Conservation (phyloP, 1,140 invertebrate genomes). For the Temnothorax longispinosus region DNA sequence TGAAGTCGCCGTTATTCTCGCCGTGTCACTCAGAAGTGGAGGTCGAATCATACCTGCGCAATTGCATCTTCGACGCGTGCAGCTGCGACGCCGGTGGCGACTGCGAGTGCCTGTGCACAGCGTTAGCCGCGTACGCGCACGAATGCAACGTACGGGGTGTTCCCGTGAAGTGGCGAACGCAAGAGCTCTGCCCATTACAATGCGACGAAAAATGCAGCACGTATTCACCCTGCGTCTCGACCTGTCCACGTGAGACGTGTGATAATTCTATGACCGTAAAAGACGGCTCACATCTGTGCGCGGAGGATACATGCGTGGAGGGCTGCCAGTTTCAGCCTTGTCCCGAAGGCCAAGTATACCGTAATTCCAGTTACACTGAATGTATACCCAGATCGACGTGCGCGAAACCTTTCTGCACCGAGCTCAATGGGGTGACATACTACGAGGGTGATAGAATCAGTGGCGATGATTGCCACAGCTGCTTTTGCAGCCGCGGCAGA, state of each 20-base stretch:
- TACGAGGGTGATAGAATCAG: slow-evolving; percentile 92
- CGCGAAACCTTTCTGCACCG: slow-evolving; percentile 89
- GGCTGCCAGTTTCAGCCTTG: slow-evolving; percentile 92
- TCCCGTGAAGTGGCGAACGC: slow-evolving; percentile 92
- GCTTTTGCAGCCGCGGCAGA: slow-evolving; percentile 90
- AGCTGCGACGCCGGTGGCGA: slow-evolving; percentile 95
- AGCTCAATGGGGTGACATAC: slow-evolving; percentile 88
- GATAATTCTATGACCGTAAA: slow-evolving; percentile 90
- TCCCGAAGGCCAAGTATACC: slow-evolving; percentile 89
- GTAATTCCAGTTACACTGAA: slow-evolving; percentile 89
- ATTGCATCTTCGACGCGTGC: slow-evolving; percentile 93
- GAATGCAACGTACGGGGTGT: slow-evolving; percentile 91
- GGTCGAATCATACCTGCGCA: slow-evolving; percentile 88
- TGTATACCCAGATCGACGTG: slow-evolving; percentile 92
- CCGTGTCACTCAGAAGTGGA: slow-evolving; percentile 93
- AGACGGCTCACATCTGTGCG: slow-evolving; percentile 88
- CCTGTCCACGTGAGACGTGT: slow-evolving; percentile 94
- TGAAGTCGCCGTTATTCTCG: slow-evolving; percentile 91
- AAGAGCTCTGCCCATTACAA: slow-evolving; percentile 94
- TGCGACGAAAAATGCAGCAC: slow-evolving; percentile 92
- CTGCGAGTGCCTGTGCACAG: slow-evolving; percentile 95
- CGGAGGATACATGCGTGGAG: slow-evolving; percentile 92
- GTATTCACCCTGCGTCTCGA: slow-evolving; percentile 93
- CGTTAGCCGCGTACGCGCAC: slow-evolving; percentile 94
- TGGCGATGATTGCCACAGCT: slow-evolving; percentile 92